phyloP scores from a whole-genome alignment of 2,797 vertebrate genomes.

The Eptatretus atami region DNA sequence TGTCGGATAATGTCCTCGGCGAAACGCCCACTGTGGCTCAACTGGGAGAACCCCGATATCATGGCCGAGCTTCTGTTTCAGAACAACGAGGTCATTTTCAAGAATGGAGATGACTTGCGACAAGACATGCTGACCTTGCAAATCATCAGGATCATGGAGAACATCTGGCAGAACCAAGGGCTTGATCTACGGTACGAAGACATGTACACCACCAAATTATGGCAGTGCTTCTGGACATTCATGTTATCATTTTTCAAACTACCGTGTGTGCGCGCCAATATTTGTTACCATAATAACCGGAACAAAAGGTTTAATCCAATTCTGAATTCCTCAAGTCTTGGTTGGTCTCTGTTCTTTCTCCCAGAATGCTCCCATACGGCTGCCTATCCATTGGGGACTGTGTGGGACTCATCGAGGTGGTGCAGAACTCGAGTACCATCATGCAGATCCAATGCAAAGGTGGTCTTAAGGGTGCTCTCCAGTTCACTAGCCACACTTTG shows the following conservation, averaged over 20 bases:
- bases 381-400: slow-evolving; percentile 39
- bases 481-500: slow-evolving; percentile 38
- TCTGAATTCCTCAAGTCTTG: too few relatives aligned
- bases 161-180: slow-evolving; percentile 30
- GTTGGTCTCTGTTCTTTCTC: too few relatives aligned
- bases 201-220: too few relatives aligned
- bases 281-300: too few relatives aligned
- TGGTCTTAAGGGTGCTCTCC: slow-evolving; percentile 34
- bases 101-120: slow-evolving; percentile 25
- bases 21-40: slow-evolving; percentile 27
- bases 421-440: slow-evolving; percentile 37
- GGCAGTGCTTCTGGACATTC: too few relatives aligned
- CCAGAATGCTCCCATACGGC: slow-evolving; percentile 38
- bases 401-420: slow-evolving; percentile 38
- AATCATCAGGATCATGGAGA: slow-evolving; percentile 31
- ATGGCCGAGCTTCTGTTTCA: slow-evolving; percentile 28
- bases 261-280: too few relatives aligned
- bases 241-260: too few relatives aligned
- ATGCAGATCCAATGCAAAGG: slow-evolving; percentile 55
- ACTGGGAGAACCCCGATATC: slow-evolving; percentile 34
- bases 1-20: slow-evolving; percentile 30
- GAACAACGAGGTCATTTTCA: slow-evolving; percentile 34
- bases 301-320: too few relatives aligned
- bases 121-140: slow-evolving; percentile 29
- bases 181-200: slow-evolving; percentile 20